phyloP scores from a whole-genome alignment of 2,113 vertebrate species.

The Takifugu flavidus region DNA sequence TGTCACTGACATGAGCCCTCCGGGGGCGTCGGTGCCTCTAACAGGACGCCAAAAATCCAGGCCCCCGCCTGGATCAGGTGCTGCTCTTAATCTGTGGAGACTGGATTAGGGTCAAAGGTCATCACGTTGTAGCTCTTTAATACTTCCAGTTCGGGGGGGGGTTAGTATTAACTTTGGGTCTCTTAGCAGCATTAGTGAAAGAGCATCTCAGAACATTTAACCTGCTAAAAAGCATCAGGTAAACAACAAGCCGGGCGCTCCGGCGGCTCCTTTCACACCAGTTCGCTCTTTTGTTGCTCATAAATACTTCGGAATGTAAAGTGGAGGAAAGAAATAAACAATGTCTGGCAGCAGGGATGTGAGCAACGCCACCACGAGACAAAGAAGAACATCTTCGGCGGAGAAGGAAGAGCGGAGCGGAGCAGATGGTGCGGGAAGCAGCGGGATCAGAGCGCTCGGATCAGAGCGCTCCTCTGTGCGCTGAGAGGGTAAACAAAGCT shows the following conservation, averaged over 20 bases:
- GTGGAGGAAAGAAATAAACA: neutral
- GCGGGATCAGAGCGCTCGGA: constrained; percentile 37
- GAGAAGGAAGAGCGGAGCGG: constrained; percentile 28
- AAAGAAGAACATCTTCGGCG: constrained; percentile 24
- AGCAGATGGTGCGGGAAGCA: constrained; percentile 55
- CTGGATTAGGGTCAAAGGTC: too few species aligned
- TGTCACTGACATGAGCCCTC: too few species aligned
- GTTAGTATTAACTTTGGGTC: too few species aligned
- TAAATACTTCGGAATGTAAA: constrained; percentile 1
- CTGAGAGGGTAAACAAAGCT: constrained; percentile 50
- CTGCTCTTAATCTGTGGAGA: too few species aligned
- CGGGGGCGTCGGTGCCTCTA: too few species aligned
- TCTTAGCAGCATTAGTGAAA: too few species aligned
- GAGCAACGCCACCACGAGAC: constrained; percentile 23
- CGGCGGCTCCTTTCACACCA: neutral
- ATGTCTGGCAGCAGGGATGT: constrained; percentile 28
- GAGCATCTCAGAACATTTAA: too few species aligned
- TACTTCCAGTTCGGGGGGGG: too few species aligned
- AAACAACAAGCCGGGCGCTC: constrained; percentile 4
- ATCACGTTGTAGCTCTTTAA: too few species aligned
- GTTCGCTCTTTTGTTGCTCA: constrained; percentile 33
- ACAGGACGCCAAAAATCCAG: too few species aligned
- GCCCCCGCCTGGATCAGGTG: too few species aligned
- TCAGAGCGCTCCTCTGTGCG: constrained; percentile 34
- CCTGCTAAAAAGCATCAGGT: neutral